Conservation (phyloP, 2,797 vertebrate species). For the Gouania willdenowi region DNA sequence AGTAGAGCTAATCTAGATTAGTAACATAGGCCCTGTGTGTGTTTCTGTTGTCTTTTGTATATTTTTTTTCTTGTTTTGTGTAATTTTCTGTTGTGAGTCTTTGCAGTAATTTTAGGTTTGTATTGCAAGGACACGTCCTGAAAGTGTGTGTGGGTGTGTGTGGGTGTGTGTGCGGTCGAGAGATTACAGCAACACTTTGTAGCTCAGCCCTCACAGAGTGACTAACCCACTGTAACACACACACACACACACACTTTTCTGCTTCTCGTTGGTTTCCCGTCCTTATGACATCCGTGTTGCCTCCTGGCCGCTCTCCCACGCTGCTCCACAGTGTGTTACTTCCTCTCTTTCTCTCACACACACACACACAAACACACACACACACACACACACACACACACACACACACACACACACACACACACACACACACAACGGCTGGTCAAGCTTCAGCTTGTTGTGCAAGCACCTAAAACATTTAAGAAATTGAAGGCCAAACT, state of each 20-base stretch:
- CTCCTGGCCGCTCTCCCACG: slow-evolving; percentile 12
- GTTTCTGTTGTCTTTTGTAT: no score
- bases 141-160: slow-evolving; percentile 37
- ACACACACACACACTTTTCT: slow-evolving; percentile 18
- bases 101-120: no score
- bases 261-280: slow-evolving; percentile 34
- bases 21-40: no score
- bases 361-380: slow-evolving; percentile 9
- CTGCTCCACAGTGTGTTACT: slow-evolving; percentile 18
- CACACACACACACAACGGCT: slow-evolving; percentile 13
- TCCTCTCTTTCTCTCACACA: slow-evolving; percentile 15
- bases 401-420: slow-evolving; percentile 7
- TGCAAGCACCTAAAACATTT: no score
- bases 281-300: slow-evolving; percentile 20
- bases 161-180: slow-evolving; percentile 49
- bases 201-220: slow-evolving; percentile 64
- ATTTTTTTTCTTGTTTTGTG: no score
- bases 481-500: no score
- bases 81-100: no score
- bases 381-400: slow-evolving; percentile 7
- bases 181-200: slow-evolving; percentile 73
- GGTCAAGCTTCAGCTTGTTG: no score
- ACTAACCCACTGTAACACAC: slow-evolving; percentile 32
- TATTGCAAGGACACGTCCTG: no score
- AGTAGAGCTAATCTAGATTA: no score